phyloP scores from a whole-genome alignment of 2,797 vertebrate species.

The Setipinna tenuifilis region DNA sequence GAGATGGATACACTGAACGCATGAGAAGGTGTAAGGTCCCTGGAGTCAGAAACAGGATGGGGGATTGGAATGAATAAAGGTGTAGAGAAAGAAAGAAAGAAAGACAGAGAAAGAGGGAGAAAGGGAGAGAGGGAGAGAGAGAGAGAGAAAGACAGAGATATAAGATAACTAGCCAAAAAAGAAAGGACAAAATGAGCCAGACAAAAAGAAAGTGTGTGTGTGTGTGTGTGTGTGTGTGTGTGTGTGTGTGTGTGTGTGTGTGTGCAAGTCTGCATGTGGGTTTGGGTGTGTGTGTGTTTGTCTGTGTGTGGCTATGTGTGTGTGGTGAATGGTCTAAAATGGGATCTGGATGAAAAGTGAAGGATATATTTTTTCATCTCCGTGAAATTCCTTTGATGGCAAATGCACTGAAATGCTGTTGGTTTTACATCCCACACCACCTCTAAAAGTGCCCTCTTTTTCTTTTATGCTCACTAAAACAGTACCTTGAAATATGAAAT shows the following conservation, averaged over 20 bases:
- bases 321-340: conserved; percentile 30
- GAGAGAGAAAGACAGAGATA: conserved; percentile 27
- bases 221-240: background rate
- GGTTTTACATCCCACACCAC: conserved; percentile 50
- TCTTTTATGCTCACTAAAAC: conserved; percentile 49
- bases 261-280: conserved; percentile 12
- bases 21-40: background rate
- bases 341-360: conserved; percentile 33
- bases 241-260: conserved; percentile 25
- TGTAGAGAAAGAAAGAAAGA: conserved; percentile 4
- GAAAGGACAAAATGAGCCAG: background rate
- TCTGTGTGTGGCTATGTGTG: background rate
- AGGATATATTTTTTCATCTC: conserved; percentile 33
- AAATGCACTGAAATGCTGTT: conserved; percentile 42
- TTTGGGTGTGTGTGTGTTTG: background rate
- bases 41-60: background rate
- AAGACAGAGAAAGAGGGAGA: background rate
- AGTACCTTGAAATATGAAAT: conserved; percentile 55
- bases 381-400: conserved; percentile 47
- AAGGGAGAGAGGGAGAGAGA: background rate
- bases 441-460: conserved; percentile 45
- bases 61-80: background rate
- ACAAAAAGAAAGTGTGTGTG: background rate
- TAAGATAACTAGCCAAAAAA: background rate
- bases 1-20: background rate